These are phyloP conservation scores for Sturnus vulgaris DNA, from an alignment of 2,113 vertebrate genomes.

Conservation along the genomic window DNA sequence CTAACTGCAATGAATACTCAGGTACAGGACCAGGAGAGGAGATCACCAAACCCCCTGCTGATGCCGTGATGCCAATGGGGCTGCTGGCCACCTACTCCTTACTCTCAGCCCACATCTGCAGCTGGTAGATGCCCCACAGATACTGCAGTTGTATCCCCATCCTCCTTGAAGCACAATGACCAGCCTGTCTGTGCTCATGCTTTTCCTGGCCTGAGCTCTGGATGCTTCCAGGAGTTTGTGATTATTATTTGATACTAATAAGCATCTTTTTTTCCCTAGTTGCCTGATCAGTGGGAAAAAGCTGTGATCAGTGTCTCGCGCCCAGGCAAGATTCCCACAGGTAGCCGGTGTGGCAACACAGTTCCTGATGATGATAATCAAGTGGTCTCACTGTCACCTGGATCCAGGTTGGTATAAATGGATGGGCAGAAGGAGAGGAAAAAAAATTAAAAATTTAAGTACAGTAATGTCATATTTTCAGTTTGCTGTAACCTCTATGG, in stretches of 20 bases:
- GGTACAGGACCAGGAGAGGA: not conserved
- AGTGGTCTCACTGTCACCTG: constrained; percentile 85
- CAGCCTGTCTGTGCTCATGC: rapidly evolving
- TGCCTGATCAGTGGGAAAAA: constrained; percentile 96
- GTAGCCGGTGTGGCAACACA: constrained; percentile 91
- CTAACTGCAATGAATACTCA: not conserved
- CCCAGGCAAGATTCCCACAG: constrained; percentile 81
- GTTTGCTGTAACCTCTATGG: not conserved
- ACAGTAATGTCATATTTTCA: not conserved
- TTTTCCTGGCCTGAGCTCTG: not conserved
- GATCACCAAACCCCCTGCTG: not conserved
- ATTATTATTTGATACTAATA: not conserved
- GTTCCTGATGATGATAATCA: constrained; percentile 93
- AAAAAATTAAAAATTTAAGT: not conserved
- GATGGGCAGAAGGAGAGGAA: not conserved
- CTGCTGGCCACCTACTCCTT: not conserved
- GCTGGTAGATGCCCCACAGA: not conserved
- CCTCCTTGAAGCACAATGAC: not conserved
- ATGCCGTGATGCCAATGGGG: rapidly evolving
- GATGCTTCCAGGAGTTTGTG: not conserved
- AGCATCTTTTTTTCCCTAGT: constrained; percentile 60
- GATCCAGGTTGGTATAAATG: constrained; percentile 81
- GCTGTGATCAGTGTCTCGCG: constrained; percentile 85
- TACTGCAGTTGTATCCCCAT: not conserved
- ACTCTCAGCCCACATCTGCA: not conserved